Conservation (phyloP, 2,888 invertebrate genomes). For the Zonitis immaculata region DNA sequence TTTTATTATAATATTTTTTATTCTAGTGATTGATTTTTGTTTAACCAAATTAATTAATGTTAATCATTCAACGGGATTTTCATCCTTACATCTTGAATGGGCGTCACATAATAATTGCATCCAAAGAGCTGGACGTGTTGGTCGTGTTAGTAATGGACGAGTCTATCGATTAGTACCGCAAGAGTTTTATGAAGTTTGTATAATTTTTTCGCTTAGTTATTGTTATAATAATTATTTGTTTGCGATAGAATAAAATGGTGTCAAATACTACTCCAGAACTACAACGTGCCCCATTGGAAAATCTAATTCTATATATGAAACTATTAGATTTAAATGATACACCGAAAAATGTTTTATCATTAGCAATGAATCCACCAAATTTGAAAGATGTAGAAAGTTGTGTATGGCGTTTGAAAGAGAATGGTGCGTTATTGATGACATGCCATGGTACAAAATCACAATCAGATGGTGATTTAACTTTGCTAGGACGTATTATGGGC, state of each 20-base stretch:
- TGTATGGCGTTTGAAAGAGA: constrained; percentile 79
- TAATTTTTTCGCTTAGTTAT: constrained; percentile 2
- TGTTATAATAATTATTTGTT: background rate
- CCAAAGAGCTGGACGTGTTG: constrained; percentile 87
- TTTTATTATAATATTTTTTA: constrained; percentile 7
- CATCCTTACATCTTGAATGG: constrained; percentile 76
- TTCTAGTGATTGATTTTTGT: constrained; percentile 89
- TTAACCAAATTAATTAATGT: constrained; percentile 76
- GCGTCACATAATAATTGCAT: constrained; percentile 84
- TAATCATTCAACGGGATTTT: constrained; percentile 73
- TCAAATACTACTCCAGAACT: constrained; percentile 68
- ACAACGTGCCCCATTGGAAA: constrained; percentile 73
- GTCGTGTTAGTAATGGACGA: constrained; percentile 78
- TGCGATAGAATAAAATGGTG: constrained; percentile 4
- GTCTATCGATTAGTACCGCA: constrained; percentile 76
- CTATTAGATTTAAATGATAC: constrained; percentile 74
- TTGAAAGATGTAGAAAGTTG: constrained; percentile 75
- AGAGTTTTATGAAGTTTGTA: constrained; percentile 58
- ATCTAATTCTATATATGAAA: constrained; percentile 75
- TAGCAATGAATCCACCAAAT: constrained; percentile 85
- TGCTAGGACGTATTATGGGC: constrained; percentile 79
- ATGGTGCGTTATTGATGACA: constrained; percentile 71
- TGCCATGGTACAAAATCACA: constrained; percentile 41
- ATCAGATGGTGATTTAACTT: constrained; percentile 81
- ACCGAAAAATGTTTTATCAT: constrained; percentile 70